Percentiles rank a stretch among this genome's conserved stretches.
phyloP scores from a whole-genome alignment of 2,113 vertebrate species.

The human (Homo sapiens) region DNA sequence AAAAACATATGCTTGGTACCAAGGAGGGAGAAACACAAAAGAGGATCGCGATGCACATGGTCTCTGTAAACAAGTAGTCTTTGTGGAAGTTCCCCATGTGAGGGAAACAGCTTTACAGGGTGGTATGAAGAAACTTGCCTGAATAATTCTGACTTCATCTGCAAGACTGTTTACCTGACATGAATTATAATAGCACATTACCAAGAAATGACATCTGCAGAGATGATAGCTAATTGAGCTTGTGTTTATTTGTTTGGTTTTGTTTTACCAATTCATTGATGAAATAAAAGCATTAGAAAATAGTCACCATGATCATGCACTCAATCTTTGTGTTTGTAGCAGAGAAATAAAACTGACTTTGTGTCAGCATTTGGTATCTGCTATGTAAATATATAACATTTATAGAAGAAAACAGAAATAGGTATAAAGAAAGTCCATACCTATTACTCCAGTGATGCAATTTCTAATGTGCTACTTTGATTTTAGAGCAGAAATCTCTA shows the following conservation, averaged over 20 bases:
- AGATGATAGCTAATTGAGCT: slow-evolving; percentile 78
- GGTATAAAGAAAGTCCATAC: not conserved
- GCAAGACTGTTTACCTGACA: slow-evolving; percentile 74
- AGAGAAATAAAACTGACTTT: slow-evolving; percentile 44
- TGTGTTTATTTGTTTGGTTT: slow-evolving; percentile 78
- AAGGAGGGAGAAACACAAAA: slow-evolving; percentile 66
- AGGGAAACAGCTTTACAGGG: slow-evolving; percentile 71
- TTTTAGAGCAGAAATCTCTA: not conserved
- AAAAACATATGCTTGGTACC: slow-evolving; percentile 80
- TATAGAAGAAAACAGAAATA: not conserved
- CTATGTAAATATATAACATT: not conserved
- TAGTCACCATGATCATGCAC: slow-evolving; percentile 46
- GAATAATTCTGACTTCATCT: slow-evolving; percentile 75
- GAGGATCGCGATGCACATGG: slow-evolving; percentile 71
- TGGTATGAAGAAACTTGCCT: slow-evolving; percentile 49
- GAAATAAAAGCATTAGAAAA: slow-evolving; percentile 71
- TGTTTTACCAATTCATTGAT: slow-evolving; percentile 72
- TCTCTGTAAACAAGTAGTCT: slow-evolving; percentile 76
- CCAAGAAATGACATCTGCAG: slow-evolving; percentile 74
- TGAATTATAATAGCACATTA: slow-evolving; percentile 76
- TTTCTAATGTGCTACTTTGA: slow-evolving; percentile 15
- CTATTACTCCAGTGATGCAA: not conserved
- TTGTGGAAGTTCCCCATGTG: slow-evolving; percentile 63
- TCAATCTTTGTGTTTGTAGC: slow-evolving; percentile 27
- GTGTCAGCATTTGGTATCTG: not conserved